These are phyloP conservation scores for Lacerta bilineata DNA, from an alignment of 2,797 vertebrate genomes.

Conservation along the genomic window DNA sequence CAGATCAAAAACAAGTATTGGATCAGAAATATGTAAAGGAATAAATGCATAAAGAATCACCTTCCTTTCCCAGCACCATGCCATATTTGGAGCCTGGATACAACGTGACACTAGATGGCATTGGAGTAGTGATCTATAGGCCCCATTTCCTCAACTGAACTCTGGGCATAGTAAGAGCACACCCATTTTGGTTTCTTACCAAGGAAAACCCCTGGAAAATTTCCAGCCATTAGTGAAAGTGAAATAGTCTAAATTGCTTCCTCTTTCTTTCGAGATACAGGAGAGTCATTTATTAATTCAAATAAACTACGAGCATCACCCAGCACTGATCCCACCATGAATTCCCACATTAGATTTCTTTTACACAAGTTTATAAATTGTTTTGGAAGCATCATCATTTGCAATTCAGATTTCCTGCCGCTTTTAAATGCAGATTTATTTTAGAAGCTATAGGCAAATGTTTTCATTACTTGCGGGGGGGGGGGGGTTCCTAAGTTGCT, in stretches of 20 bases:
- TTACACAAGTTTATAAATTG: background rate
- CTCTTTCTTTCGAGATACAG: background rate
- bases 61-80: background rate
- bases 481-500: background rate
- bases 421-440: background rate
- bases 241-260: background rate
- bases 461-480: background rate
- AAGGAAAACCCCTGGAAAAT: background rate
- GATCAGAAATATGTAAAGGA: slow-evolving; percentile 1
- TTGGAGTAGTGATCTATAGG: background rate
- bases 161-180: background rate
- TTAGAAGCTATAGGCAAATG: background rate
- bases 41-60: background rate
- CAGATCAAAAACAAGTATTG: slow-evolving; percentile 2
- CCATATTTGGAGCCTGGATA: background rate
- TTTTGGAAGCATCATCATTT: background rate
- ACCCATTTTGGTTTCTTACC: too few relatives aligned
- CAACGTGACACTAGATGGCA: background rate
- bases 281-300: background rate
- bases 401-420: background rate
- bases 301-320: background rate
- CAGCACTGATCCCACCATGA: background rate
- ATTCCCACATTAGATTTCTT: background rate
- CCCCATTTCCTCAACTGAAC: background rate
- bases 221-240: background rate